These are phyloP conservation scores for Elanoides forficatus DNA, from an alignment of 2,113 vertebrate genomes.

Conservation along the genomic window DNA sequence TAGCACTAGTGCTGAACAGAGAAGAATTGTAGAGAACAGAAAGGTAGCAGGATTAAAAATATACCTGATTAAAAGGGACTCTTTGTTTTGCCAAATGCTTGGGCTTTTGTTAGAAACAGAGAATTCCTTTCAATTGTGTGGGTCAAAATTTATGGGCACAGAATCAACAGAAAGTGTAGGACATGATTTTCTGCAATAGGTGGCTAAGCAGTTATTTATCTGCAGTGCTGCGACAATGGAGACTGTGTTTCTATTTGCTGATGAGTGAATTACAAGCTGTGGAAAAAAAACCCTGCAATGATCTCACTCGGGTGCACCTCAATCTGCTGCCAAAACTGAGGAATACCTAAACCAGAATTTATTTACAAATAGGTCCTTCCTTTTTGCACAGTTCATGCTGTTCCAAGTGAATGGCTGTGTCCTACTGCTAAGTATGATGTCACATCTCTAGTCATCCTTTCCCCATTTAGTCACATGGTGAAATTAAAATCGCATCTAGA, in stretches of 20 bases:
- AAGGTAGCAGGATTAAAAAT: background rate
- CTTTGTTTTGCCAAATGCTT: background rate
- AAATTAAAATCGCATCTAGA: conserved; percentile 25
- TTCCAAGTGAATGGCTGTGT: conserved; percentile 23
- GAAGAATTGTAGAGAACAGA: background rate
- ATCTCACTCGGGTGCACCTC: background rate
- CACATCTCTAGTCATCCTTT: background rate
- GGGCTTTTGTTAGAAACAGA: background rate
- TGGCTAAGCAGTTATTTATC: background rate
- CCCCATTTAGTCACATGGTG: background rate
- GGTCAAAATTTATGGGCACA: background rate
- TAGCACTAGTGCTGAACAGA: background rate
- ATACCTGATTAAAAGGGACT: background rate
- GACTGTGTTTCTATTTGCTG: conserved; percentile 24
- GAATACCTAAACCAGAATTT: background rate
- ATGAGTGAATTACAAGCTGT: background rate
- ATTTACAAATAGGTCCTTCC: background rate
- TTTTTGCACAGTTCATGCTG: background rate
- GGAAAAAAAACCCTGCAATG: background rate
- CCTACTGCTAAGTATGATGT: background rate
- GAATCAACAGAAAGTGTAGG: background rate
- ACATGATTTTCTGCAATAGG: background rate
- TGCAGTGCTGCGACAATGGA: background rate
- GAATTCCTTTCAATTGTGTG: background rate
- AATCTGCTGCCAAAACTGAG: background rate